Evolutionary conservation across 2,797 vertebrate species (phyloP), one percentile per base, ranked within the genome.

Genomic region (Onychomys torridus): DNA sequence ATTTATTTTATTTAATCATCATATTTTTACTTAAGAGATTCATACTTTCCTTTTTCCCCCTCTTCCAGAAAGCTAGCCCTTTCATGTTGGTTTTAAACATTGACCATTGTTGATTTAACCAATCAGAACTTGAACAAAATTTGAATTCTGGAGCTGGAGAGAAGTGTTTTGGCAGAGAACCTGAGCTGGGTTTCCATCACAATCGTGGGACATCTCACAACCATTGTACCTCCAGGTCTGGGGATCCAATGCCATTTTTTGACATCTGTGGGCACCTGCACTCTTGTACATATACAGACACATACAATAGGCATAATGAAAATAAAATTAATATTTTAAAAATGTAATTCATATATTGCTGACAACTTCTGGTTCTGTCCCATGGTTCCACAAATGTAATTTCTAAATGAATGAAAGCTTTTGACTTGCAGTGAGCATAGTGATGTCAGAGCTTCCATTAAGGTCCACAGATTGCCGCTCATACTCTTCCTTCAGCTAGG

Each of bases 1-100:
- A 84, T 9, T 88, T 90, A 65, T 88, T 90, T 67, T 73, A 76
- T 75, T 69, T 87, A 57, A 92, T 90, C 6, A 13, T 93, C 7
- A 83, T n/a, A 37, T 88, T 88, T 37, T 14, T 23, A 5, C 14
- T 61, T 63, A 32, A 93, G 29, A 73, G 2, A 67, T 11, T 5
- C 21, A 63, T 49, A n/a, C 9, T 32, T n/a, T 65, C 19, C 59
- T 11, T 63, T 85, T 8, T 7, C 52, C 32, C 10, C 27, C 17
- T 67, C 19, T 49, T 34, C 43, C 27, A 69, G 63, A 67, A 52
- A 37, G 13, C 5, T 46, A 79, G 75, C 13, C 49, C 13, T 73
- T 21, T 91, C 2, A 37, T 1, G 67, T 32, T 29, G 6, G 57
- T 57, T 92, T 91, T 87, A 93, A 87, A 81, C 61, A 79, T 71